Evolutionary conservation across 2,797 vertebrate species (phyloP), one percentile per base, ranked within the genome.

Genomic region (Epinephelus awoara): DNA sequence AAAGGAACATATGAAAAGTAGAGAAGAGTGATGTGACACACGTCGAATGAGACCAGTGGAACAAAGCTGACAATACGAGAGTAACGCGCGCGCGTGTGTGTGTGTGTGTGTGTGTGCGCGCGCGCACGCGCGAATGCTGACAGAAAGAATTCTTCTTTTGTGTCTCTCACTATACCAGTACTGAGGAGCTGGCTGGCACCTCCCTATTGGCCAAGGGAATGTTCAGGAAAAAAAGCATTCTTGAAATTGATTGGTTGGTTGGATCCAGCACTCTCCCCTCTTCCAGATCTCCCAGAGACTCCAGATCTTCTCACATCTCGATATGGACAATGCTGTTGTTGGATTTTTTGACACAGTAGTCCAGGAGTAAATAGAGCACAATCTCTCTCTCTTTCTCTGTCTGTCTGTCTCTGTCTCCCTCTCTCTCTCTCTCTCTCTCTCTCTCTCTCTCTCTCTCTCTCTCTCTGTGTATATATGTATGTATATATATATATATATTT

Each of bases 21-120:
- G 34, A 85, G 86, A 74, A 86, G 82, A 89, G 88, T 88, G 93
- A 95, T 96, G 95, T 95, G 95, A 96, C 93, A 94, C 94, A 95
- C 94, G 96, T 92, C 89, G 93, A 96, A 96, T 94, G 92, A 96
- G 94, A 84, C 77, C 85, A 89, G 50, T 9, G 88, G 92, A 95
- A 96, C 94, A 96, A 96, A 95, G 93, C 93, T 92, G 88, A 91
- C 94, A 94, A 91, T 91, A 89, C 89, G 92, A 90, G 89, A 55
- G 40, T 87, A 90, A 71, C 18, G 29, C 11, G 19, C 7, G 27
- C 6, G 59, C 64, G 77, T 68, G 58, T 63, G 51, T 56, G 23
- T 55, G 62, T 40, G 59, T 50, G 66, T 69, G 67, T 47, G 65
- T 62, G 66, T 40, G 65, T 68, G n/a, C n/a, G n/a, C n/a, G n/a